Conservation (phyloP, 2,797 vertebrate genomes). For the Merluccius polli region DNA sequence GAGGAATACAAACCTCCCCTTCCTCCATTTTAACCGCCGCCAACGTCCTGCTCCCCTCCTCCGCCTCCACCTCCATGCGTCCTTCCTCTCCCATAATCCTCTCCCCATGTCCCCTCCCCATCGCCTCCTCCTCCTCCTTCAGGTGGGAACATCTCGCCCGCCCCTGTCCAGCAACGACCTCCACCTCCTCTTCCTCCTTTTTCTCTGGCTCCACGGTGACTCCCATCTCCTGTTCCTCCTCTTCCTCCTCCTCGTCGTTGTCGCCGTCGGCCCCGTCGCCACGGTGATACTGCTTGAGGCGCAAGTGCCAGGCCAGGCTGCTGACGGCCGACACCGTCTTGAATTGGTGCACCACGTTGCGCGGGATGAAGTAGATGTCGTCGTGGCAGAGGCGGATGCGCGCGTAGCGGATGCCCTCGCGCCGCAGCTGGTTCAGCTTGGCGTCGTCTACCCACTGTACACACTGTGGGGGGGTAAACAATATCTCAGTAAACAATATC, state of each 20-base stretch:
- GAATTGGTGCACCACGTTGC: constrained; percentile 98
- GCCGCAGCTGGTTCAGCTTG: constrained; percentile 95
- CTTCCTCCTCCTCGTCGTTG: constrained; percentile 52
- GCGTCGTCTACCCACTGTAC: constrained; percentile 99
- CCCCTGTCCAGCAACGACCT: neutral
- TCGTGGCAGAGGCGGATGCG: constrained; percentile 93
- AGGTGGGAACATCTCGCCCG: neutral
- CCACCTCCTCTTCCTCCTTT: neutral
- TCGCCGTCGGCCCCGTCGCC: constrained; percentile 51
- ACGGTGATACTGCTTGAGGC: constrained; percentile 84
- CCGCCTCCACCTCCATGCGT: constrained; percentile 27
- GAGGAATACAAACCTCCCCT: neutral
- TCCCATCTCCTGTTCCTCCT: constrained; percentile 7
- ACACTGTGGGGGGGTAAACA: constrained; percentile 75
- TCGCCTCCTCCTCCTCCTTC: constrained; percentile 17
- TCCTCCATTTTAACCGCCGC: neutral
- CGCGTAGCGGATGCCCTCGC: constrained; percentile 95
- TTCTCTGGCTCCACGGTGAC: constrained; percentile 3
- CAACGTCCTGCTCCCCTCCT: neutral
- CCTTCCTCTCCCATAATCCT: neutral
- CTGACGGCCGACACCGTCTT: constrained; percentile 96
- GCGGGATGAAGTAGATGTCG: constrained; percentile 97
- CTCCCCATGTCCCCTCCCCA: constrained; percentile 25
- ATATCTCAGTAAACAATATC: no score
- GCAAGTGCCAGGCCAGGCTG: constrained; percentile 96